Evolutionary conservation across 2,797 vertebrate genomes (phyloP), one percentile per base, ranked within the genome.

Genomic region (Mus minutoides): DNA sequence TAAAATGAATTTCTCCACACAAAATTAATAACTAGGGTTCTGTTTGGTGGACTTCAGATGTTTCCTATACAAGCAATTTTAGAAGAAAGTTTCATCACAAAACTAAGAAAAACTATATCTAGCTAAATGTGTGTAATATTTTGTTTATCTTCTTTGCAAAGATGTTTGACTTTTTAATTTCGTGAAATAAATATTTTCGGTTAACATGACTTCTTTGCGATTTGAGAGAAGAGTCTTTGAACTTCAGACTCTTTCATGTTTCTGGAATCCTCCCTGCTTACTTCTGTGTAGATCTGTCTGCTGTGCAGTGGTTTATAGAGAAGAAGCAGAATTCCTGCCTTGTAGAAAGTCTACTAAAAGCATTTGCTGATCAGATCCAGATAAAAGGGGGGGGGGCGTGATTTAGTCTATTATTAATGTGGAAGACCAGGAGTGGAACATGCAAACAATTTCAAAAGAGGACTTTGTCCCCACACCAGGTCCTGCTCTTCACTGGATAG

Each of bases 381-480:
- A 87, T 87, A 31, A 92, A 91, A 96, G 49, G 37, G 40, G 13
- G 22, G 14, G 43, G 43, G 43, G 43, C n/a, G n/a, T 34, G 56
- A 75, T 88, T 85, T 94, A 89, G 80, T 87, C 90, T 76, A 40
- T 56, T 56, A 56, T 95, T 96, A 86, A 92, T 91, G 56, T 88
- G 64, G 58, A 83, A 7, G 85, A 75, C n/a, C 17, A 62, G n/a
- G 29, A 67, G 34, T 26, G 40, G 37, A 86, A 26, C 54, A n/a
- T 24, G 46, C 17, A 17, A 24, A 26, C 10, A 54, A 6, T 89
- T 92, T 34, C 62, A 46, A 73, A 71, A 78, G 8, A 52, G 9
- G 21, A 3, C 12, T 40, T 26, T 24, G 54, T 19, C 46, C 54
- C 43, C 43, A 52, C 37, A 22, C 26, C 43, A 24, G 19, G 22